A percentile compares a stretch with the other conserved stretches of the same genome.
Conservation (phyloP, 2,888 invertebrate genomes). For the Acrocyrtus sp. region DNA sequence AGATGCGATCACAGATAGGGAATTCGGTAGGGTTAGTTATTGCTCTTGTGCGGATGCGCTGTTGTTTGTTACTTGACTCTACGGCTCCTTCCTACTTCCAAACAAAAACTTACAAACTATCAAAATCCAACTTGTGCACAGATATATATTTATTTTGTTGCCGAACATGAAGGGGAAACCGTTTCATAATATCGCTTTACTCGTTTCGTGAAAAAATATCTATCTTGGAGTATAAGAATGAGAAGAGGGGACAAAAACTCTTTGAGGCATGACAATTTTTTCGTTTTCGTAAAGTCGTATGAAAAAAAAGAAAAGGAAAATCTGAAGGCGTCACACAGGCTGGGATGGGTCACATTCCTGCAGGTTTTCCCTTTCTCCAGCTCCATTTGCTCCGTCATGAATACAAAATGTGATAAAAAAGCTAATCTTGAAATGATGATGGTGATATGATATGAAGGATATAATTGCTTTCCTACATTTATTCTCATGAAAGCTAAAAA, state of each 20-base stretch:
- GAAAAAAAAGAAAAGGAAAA: conserved; percentile 13
- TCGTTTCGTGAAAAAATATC: no score
- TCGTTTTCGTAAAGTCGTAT: background rate
- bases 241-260: conserved; percentile 18
- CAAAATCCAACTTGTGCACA: no score
- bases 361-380: conserved; percentile 40
- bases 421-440: conserved; percentile 33
- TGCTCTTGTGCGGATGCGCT: conserved; percentile 37
- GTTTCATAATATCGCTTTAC: no score
- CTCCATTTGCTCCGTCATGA: conserved; percentile 13
- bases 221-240: no score
- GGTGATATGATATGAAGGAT: conserved; percentile 31
- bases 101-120: no score
- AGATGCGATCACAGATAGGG: conserved; percentile 40
- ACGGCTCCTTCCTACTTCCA: background rate
- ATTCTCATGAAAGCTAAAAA: no score
- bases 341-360: conserved; percentile 53
- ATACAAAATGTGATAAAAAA: conserved; percentile 36
- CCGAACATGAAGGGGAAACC: no score
- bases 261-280: conserved; percentile 29
- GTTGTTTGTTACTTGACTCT: conserved; percentile 21
- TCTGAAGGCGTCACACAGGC: conserved; percentile 55
- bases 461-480: no score
- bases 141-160: no score
- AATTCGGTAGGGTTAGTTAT: conserved; percentile 47